phyloP scores from a whole-genome alignment of 2,888 invertebrate species.

The Acanthosepion lycidas region DNA sequence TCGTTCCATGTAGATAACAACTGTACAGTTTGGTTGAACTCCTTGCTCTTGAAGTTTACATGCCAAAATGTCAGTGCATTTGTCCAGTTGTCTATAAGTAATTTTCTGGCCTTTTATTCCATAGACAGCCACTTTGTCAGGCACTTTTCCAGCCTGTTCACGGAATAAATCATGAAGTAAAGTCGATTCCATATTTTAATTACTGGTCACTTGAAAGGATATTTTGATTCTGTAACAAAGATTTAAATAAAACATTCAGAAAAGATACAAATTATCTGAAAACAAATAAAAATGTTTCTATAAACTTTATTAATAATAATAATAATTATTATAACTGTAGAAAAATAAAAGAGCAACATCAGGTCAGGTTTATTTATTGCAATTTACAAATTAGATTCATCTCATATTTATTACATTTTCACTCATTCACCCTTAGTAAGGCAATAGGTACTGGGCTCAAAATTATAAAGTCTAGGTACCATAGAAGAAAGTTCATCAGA shows the following conservation, averaged over 20 bases:
- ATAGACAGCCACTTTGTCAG: slow-evolving; percentile 65
- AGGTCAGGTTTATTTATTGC: too few relatives aligned
- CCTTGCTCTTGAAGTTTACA: slow-evolving; percentile 63
- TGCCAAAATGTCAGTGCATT: slow-evolving; percentile 69
- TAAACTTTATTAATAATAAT: background rate
- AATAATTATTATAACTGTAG: too few relatives aligned
- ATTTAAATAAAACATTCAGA: background rate
- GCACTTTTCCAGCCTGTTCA: slow-evolving; percentile 66
- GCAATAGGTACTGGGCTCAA: too few relatives aligned
- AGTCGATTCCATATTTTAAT: slow-evolving; percentile 61
- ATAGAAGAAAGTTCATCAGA: too few relatives aligned
- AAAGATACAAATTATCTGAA: background rate
- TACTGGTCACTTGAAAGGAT: slow-evolving; percentile 38
- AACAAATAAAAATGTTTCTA: background rate
- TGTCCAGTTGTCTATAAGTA: slow-evolving; percentile 67
- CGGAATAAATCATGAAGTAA: slow-evolving; percentile 71
- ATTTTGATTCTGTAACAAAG: slow-evolving; percentile 11
- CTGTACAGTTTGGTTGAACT: slow-evolving; percentile 68
- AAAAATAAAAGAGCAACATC: too few relatives aligned
- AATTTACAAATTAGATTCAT: too few relatives aligned
- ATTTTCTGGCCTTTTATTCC: slow-evolving; percentile 60
- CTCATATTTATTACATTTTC: too few relatives aligned
- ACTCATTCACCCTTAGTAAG: too few relatives aligned
- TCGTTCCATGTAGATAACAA: slow-evolving; percentile 74
- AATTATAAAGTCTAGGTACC: too few relatives aligned